phyloP scores from a whole-genome alignment of 2,113 vertebrate species.

The Microtus richardsoni region DNA sequence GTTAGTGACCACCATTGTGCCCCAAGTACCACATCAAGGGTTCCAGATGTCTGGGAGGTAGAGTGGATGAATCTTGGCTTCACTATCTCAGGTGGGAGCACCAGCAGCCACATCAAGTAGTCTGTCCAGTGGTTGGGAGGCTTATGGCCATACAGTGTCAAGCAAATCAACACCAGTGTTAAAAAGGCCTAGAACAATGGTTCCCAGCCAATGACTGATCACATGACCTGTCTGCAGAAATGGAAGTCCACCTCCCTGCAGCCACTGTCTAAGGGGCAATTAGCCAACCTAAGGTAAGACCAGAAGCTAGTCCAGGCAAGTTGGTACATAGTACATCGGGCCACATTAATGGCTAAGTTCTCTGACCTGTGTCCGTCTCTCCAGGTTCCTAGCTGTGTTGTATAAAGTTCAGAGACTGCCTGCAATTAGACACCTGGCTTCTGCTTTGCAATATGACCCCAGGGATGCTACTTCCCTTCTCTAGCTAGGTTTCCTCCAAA shows the following conservation, averaged over 20 bases:
- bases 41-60: not conserved
- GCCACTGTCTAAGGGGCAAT: not conserved
- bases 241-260: not conserved
- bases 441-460: constrained; percentile 51
- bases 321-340: not conserved
- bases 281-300: constrained; percentile 7
- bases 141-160: not conserved
- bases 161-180: not conserved
- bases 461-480: constrained; percentile 20
- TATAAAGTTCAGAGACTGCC: not conserved
- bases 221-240: not conserved
- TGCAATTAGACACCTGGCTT: constrained; percentile 50
- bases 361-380: not conserved
- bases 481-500: constrained; percentile 58
- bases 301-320: constrained; percentile 22
- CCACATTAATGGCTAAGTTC: not conserved
- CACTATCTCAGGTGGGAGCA: not conserved
- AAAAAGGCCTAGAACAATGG: not conserved
- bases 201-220: not conserved
- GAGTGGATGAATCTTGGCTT: not conserved
- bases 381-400: constrained; percentile 27
- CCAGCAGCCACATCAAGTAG: not conserved
- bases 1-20: not conserved
- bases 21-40: no score
- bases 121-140: not conserved